A percentile compares a stretch with the other conserved stretches of the same genome.
These are phyloP conservation scores for Pteropus rufus DNA, from an alignment of 2,797 vertebrate species.

Conservation along the genomic window DNA sequence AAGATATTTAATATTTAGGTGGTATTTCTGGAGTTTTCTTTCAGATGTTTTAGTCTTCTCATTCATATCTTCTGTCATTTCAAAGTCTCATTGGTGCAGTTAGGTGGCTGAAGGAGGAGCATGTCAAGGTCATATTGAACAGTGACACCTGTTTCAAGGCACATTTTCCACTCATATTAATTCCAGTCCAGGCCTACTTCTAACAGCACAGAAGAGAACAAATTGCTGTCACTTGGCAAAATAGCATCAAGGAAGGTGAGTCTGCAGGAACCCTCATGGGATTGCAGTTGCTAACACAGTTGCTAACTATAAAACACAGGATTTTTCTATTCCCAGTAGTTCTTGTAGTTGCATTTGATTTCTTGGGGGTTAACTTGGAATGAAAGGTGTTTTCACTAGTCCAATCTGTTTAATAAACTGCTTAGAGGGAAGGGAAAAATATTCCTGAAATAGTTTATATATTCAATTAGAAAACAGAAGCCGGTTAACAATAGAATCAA, in stretches of 20 bases:
- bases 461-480: constrained; percentile 57
- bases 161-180: background rate
- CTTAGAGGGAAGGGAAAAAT: background rate
- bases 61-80: constrained; percentile 17
- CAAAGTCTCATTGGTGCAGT: background rate
- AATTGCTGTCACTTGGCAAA: background rate
- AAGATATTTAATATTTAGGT: constrained; percentile 39
- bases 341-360: background rate
- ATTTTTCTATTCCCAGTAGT: background rate
- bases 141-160: background rate
- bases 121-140: background rate
- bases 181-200: background rate
- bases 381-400: background rate
- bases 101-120: background rate
- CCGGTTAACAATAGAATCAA: constrained; percentile 60
- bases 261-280: background rate
- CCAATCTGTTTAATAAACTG: background rate
- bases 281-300: background rate
- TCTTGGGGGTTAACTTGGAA: background rate
- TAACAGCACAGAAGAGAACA: background rate
- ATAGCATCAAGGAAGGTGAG: background rate
- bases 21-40: constrained; percentile 48
- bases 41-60: constrained; percentile 50
- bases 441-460: constrained; percentile 40
- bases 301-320: background rate